phyloP scores from a whole-genome alignment of 2,113 vertebrate genomes.

The Oryzias curvinotus region DNA sequence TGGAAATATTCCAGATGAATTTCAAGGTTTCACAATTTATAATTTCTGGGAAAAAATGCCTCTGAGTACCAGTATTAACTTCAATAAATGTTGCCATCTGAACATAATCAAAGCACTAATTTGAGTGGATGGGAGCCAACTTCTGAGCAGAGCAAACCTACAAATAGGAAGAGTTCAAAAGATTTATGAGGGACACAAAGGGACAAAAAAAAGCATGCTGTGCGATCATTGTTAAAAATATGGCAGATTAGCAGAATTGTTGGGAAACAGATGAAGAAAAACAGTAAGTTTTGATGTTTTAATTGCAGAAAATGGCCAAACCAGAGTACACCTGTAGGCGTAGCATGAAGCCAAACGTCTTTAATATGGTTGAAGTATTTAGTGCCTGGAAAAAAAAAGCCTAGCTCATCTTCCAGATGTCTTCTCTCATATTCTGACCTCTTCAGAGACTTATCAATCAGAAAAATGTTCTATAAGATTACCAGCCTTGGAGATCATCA shows the following conservation, averaged over 20 bases:
- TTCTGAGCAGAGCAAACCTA: constrained; percentile 26
- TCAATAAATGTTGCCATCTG: constrained; percentile 59
- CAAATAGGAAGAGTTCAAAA: constrained; percentile 7
- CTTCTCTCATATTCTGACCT: constrained; percentile 28
- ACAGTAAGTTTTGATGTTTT: constrained; percentile 50
- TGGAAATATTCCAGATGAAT: constrained; percentile 75
- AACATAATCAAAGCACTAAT: constrained; percentile 56
- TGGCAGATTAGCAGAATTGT: constrained; percentile 1
- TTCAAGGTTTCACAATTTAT: constrained; percentile 74
- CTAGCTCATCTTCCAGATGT: constrained; percentile 40
- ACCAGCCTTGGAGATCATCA: constrained; percentile 45
- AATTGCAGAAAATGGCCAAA: constrained; percentile 50
- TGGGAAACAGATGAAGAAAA: constrained; percentile 24
- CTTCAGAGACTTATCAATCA: constrained; percentile 45
- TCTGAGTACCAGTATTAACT: constrained; percentile 68
- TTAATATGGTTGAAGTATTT: constrained; percentile 49
- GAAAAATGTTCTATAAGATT: constrained; percentile 53
- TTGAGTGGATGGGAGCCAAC: constrained; percentile 40
- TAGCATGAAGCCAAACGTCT: constrained; percentile 41
- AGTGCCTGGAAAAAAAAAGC: constrained; percentile 40
- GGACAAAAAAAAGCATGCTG: constrained; percentile 21
- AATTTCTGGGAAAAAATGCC: constrained; percentile 47
- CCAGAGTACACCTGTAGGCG: constrained; percentile 48
- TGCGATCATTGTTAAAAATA: constrained; percentile 14
- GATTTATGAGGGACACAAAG: constrained; percentile 25